Base-by-base conservation (phyloP, 2,797 vertebrate species). In the Anabacerthia variegaticeps region DNA sequence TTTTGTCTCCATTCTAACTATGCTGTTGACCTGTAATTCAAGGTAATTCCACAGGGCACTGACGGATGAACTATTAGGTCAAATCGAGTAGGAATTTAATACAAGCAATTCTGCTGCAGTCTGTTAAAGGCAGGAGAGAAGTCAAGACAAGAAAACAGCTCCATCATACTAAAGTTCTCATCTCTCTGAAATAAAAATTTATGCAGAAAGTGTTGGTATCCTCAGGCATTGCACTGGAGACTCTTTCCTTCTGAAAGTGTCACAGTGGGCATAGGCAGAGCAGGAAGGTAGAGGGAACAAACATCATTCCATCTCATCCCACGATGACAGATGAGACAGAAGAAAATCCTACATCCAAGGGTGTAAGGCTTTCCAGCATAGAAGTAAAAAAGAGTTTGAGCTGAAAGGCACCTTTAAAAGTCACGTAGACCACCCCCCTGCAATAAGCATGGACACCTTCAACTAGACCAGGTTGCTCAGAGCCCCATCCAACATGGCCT, bases 201-300 rank as follows among this genome's bases (percentile, higher is more conserved):
- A 51, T 43, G 15, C 26, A 59, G 58, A 75, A 93, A 55, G 5
- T 7, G 0, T 12, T 68, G 58, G 6, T 54, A 36, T 51, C 39
- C 36, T 74, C 48, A 28, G 54, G 37, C 22, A 52, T 22, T 7
- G 0, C 14, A 34, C 0, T 0, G 0, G 36, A 59, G 20, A 56
- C 2, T 7, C 30, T 17, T 37, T 58, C 22, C 51, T 68, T 68
- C 24, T 43, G 39, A 66, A 81, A 54, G 20, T n/a, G 11, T 54
- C 24, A 7, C 0, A 1, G 26, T 6, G 30, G 41, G 6, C 48
- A 51, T 20, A 39, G 30, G 43, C 20, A 27, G 7, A 58, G 15
- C 12, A 54, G 44, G 48, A 72, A 71, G 36, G 39, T 3, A 39
- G 30, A 58, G 34, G 34, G 18, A 43, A 18, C 11, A 63, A 69